Evolutionary conservation across 2,888 invertebrate species (phyloP).

Genomic region (Thereva nobilitata): DNA sequence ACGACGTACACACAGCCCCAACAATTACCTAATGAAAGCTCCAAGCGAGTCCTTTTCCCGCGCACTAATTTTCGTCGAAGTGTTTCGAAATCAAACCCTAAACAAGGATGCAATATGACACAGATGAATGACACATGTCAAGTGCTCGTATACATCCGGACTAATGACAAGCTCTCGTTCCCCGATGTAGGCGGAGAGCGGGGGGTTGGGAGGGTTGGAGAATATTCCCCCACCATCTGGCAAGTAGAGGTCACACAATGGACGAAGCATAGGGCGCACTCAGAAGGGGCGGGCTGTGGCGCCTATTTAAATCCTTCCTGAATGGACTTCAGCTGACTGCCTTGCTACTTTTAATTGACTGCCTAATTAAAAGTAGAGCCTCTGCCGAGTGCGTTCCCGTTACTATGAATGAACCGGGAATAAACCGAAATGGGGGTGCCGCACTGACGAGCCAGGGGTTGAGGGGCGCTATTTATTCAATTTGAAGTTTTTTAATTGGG

Average conservation of each 20-base stretch:
- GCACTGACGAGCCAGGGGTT: too few species aligned
- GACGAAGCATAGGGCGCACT: neutral
- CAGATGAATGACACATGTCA: slow-evolving; percentile 24
- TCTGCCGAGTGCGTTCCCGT: slow-evolving; percentile 24
- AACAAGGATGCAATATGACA: slow-evolving; percentile 12
- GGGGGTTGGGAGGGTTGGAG: neutral
- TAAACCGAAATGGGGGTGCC: too few species aligned
- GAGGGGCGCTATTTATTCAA: slow-evolving; percentile 38
- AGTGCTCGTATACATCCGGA: slow-evolving; percentile 5
- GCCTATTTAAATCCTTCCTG: slow-evolving; percentile 30
- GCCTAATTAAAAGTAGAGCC: slow-evolving; percentile 41
- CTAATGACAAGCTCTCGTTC: neutral
- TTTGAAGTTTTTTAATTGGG: slow-evolving; percentile 41
- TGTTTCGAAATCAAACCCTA: slow-evolving; percentile 18
- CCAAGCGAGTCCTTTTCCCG: slow-evolving; percentile 1
- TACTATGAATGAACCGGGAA: neutral
- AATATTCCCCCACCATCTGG: neutral
- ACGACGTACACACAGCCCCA: neutral
- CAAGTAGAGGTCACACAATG: slow-evolving; percentile 22
- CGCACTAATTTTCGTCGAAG: slow-evolving; percentile 27
- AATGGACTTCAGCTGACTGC: slow-evolving; percentile 33
- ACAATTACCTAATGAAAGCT: slow-evolving; percentile 29
- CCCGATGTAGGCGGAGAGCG: neutral
- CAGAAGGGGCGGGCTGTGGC: neutral
- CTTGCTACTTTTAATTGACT: slow-evolving; percentile 42